A percentile compares a stretch with the other conserved stretches of the same genome.
These are phyloP conservation scores for chimpanzee (Pan troglodytes) DNA, from an alignment of 2,113 vertebrate genomes.

Conservation along the genomic window DNA sequence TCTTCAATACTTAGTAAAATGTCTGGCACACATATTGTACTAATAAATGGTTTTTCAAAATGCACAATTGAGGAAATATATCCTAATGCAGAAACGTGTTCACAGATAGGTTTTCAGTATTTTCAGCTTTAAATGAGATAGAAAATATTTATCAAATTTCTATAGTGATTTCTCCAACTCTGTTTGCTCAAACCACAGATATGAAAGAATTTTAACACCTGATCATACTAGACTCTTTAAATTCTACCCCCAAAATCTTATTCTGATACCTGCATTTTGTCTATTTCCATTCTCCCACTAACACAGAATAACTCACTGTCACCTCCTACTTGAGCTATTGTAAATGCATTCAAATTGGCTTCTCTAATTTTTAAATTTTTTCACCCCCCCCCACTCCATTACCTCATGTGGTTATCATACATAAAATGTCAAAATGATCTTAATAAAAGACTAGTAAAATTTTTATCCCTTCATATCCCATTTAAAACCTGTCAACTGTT, in stretches of 20 bases:
- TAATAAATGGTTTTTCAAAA: conserved; percentile 42
- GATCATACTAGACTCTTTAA: not conserved
- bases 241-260: not conserved
- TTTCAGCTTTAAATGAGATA: not conserved
- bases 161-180: not conserved
- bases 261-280: not conserved
- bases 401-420: not conserved
- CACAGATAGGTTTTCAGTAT: not conserved
- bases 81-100: conserved; percentile 18
- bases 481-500: not conserved
- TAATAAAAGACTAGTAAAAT: not conserved
- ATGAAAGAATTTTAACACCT: not conserved
- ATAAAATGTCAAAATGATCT: not conserved
- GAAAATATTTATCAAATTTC: not conserved
- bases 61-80: conserved; percentile 6
- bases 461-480: not conserved
- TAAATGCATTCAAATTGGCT: not conserved
- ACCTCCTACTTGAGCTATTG: not conserved
- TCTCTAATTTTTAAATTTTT: not conserved
- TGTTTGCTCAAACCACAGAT: not conserved
- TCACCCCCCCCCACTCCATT: too few relatives aligned
- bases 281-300: not conserved
- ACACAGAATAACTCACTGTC: not conserved
- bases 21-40: not conserved
- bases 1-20: conserved; percentile 54